Evolutionary conservation across 30 jellyfish, hydroid and myxozoan species (phyloP), one percentile per base, ranked within the genome.

Genomic region (Hydractinia echinata): DNA sequence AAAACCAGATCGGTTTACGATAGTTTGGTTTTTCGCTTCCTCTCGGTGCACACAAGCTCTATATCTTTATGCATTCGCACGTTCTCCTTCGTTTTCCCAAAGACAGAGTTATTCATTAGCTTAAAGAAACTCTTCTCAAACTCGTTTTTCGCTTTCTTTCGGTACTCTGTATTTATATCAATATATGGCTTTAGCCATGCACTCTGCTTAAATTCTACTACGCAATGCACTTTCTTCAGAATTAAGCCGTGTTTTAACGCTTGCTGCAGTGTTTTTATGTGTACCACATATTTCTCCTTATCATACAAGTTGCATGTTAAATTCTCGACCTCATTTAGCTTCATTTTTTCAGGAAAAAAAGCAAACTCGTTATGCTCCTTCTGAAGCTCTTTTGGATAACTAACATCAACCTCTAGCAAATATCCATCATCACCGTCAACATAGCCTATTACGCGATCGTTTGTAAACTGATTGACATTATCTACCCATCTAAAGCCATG

Each of bases 31-130:
- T 14, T 55, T 5, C 49, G 39, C 20, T 79, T 55, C 6, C 20
- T 61, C 68, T 30, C 20, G 71, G 30, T 62, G 11, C 58, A 55
- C 20, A 61, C 84, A 20, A 79, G 20, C 21, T 62, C 61, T 8
- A 79, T 55, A 79, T 56, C 84, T 21, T 15, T 51, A 16, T 7
- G 8, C 18, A 20, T 79, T 79, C 53, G 39, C 18, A 79, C 51
- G 61, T 79, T 79, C 61, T 62, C 86, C 67, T 55, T 79, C 21
- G 89, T 58, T 69, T 81, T 81, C 48, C 89, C 89, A 67, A 81
- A 81, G 54, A 81, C 88, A 16, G 89, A 81, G 54, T 67, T 81
- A 51, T 81, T 81, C 88, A 67, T 73, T 5, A 81, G 88, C 56
- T 82, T 79, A 55, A 79, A 79, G 51, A 79, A 79, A 30, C 61